Base-by-base conservation (phyloP, 2,797 vertebrate species). In the Spinus pinus region DNA sequence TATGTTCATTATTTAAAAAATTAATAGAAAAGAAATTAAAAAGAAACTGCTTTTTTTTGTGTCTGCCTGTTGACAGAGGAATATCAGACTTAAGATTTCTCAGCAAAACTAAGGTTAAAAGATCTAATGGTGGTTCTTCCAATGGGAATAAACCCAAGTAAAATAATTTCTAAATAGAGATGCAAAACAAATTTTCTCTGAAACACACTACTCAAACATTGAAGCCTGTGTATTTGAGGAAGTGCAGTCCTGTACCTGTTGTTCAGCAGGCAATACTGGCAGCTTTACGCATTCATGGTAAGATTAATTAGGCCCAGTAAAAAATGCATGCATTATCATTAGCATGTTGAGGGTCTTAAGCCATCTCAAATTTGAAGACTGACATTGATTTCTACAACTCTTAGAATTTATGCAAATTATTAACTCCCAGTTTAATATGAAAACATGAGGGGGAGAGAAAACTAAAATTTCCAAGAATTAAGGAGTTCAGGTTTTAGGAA, bases 101-200 rank as follows among this genome's bases (percentile, higher is more conserved):
- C 17, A 33, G 13, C 4, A 82, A 46, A 10, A 4, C 0, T 27
- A 51, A 20, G 3, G 3, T 51, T 67, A n/a, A 81, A 49, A 86
- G 58, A 56, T 24, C 4, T 58, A 57, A 37, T 7, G 14, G 1
- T 47, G 3, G 2, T 37, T 56, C 15, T 69, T 88, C 17, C 15
- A 67, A 27, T 10, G 7, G 3, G 2, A 1, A 9, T 27, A 12
- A 13, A 0, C 0, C 6, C 25, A 28, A 18, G 9, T 15, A 19
- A n/a, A 69, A 10, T 6, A 31, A 35, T 65, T 56, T 23, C 7
- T 81, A 54, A 46, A 77, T 18, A 58, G 3, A 50, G 6, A 28
- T 18, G 13, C 5, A 15, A 81, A 91, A 28, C 1, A 56, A 30
- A 17, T 58, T 84, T 14, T 20, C 4, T 86, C 37, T 54, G 70